phyloP scores from a whole-genome alignment of 2,888 invertebrate species.

The Diabrotica balteata region DNA sequence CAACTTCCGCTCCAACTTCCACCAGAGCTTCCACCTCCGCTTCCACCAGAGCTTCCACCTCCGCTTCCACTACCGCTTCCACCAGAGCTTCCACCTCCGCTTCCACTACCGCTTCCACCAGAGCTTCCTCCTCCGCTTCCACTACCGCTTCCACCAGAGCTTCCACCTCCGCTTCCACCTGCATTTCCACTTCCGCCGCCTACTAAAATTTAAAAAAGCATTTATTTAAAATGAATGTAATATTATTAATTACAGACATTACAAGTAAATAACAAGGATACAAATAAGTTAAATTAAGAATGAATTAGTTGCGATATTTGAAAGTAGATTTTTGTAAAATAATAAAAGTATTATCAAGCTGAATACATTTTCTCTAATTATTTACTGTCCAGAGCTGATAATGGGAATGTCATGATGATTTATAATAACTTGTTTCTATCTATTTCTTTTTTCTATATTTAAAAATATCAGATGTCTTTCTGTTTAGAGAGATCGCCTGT shows the following conservation, averaged over 20 bases:
- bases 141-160: not conserved
- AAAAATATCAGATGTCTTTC: too few species aligned
- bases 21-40: too few species aligned
- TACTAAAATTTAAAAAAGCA: not conserved
- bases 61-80: not conserved
- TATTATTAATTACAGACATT: not conserved
- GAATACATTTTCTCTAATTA: too few species aligned
- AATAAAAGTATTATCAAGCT: too few species aligned
- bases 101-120: not conserved
- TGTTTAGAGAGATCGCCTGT: too few species aligned
- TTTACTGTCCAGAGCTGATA: too few species aligned
- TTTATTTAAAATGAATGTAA: not conserved
- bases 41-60: not conserved
- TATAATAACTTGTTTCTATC: too few species aligned
- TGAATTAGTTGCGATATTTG: too few species aligned
- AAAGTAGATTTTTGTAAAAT: too few species aligned
- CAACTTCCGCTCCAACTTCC: not conserved
- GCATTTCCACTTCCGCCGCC: too few species aligned
- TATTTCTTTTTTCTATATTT: too few species aligned
- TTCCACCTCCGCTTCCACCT: not conserved
- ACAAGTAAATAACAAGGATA: not conserved
- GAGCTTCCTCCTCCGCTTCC: not conserved
- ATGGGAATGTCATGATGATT: too few species aligned
- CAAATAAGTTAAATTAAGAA: not conserved
- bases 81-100: not conserved